Base-by-base conservation (phyloP, 2,888 invertebrate genomes). In the Cinara cedri region DNA sequence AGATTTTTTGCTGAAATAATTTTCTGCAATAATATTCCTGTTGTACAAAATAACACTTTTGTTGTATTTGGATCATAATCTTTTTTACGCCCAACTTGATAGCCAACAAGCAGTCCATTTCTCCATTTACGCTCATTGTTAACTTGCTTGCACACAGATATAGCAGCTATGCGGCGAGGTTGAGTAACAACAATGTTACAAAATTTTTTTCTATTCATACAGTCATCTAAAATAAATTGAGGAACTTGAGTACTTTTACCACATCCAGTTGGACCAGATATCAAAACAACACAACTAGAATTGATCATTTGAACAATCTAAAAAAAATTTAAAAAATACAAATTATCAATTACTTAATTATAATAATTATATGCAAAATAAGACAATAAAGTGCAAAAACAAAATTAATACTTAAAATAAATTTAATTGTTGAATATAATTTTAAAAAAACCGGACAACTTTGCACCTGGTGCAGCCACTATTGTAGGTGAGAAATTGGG, bases 121-220 rank as follows among this genome's bases (percentile, higher is more conserved):
- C 90, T 87, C 95, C 96, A 97, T 1, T 90, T 89, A 81, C 96
- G 88, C 86, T 97, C 97, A 16, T 90, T 87, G 82, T 93, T 91
- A 3, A 98, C 96, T 83, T 96, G 88, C 82, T 89, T 90, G 0
- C 97, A 93, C 81, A 98, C 92, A 83, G 94, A 95, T 72, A 94
- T 92, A 16, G 98, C 97, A 10, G 97, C 98, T 83, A 98, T 95
- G 84, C 94, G 90, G 80, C 98, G 89, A 0, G 98, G 98, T 85
- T 98, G 97, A 0, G 98, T 98, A 0, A 97, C 95, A 62, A 93
- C 87, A 82, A 98, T 95, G 85, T 95, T 96, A 84, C 96, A 96
- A 71, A 89, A 89, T 76, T 87, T 87, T 34, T 89, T 88, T 42
- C 88, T 88, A 66, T 89, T 87, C 76, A 88, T 90, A 82, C 90